Conservation (phyloP, 1,140 invertebrate genomes). For the Chrysomallon squamiferum region DNA sequence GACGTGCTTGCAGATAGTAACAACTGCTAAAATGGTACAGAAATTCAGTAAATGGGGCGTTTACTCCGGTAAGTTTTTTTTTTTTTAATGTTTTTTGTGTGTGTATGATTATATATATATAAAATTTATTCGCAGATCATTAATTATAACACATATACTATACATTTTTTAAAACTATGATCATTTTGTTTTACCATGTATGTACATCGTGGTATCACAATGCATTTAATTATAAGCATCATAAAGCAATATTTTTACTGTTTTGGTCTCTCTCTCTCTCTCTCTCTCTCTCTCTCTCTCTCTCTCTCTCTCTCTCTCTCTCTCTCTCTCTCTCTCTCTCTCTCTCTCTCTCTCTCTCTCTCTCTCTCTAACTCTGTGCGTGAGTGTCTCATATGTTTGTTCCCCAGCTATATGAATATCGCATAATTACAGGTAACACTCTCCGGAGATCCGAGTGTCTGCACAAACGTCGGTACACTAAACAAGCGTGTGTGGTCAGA, state of each 20-base stretch:
- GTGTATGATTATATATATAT: background rate
- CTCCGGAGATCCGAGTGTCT: conserved; percentile 17
- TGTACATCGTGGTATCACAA: background rate
- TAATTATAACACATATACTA: no score
- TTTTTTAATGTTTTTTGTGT: background rate
- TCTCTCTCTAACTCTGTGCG: background rate
- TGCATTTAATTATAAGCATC: background rate
- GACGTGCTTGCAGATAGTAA: no score
- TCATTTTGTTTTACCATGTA: background rate
- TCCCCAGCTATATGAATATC: no score
- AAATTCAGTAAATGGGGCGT: no score
- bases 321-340: background rate
- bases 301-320: background rate
- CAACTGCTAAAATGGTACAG: no score
- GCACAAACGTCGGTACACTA: conserved; percentile 13
- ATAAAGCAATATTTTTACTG: no score
- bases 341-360: background rate
- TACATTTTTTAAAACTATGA: no score
- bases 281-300: background rate
- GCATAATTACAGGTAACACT: conserved; percentile 25
- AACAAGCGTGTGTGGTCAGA: conserved; percentile 12
- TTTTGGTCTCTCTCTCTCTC: background rate
- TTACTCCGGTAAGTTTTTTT: background rate
- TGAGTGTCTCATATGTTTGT: no score
- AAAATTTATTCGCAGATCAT: no score